phyloP scores from a whole-genome alignment of 2,113 vertebrate genomes.

The Illadopsis cleaveri region DNA sequence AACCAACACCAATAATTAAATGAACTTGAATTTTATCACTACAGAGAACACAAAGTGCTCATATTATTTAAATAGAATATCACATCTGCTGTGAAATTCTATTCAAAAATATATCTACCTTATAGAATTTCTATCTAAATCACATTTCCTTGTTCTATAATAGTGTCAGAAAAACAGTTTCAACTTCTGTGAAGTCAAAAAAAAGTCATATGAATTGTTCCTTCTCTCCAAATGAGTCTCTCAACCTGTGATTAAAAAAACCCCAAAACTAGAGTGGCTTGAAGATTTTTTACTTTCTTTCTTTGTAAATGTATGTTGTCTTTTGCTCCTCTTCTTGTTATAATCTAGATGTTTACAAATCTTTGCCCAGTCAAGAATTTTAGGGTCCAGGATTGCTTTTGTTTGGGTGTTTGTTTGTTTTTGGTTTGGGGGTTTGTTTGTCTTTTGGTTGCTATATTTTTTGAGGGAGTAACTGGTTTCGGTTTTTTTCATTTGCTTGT shows the following conservation, averaged over 20 bases:
- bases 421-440: rapidly evolving
- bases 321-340: not conserved
- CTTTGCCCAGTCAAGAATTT: not conserved
- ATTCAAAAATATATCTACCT: not conserved
- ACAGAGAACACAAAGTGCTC: not conserved
- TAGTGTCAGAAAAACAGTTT: not conserved
- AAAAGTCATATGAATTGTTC: not conserved
- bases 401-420: not conserved
- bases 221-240: not conserved
- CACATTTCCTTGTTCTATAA: not conserved
- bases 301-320: not conserved
- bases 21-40: not conserved
- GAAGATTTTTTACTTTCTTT: not conserved
- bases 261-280: not conserved
- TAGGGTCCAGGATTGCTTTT: rapidly evolving
- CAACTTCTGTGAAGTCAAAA: not conserved
- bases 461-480: not conserved
- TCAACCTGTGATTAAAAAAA: not conserved
- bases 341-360: not conserved
- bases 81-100: not conserved
- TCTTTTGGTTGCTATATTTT: not conserved
- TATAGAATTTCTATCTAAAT: not conserved
- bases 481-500: not conserved
- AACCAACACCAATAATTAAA: not conserved
- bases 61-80: not conserved